phyloP scores from a whole-genome alignment of 2,113 vertebrate genomes.

The Ondatra zibethicus region DNA sequence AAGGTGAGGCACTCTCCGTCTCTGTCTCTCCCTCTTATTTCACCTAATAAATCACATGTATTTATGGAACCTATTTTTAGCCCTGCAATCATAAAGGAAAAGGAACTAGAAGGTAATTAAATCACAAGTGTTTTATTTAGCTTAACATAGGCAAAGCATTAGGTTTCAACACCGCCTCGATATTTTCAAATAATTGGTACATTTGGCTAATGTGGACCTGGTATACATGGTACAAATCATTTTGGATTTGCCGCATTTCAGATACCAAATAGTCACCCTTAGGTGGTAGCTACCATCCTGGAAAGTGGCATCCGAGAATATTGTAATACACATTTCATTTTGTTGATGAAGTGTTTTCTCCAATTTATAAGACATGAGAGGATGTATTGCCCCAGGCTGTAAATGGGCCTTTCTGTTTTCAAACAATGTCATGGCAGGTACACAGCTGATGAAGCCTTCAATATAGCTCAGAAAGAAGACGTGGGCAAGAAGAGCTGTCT shows the following conservation, averaged over 20 bases:
- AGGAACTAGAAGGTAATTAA: not conserved
- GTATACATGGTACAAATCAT: not conserved
- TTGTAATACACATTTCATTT: not conserved
- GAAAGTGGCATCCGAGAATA: not conserved
- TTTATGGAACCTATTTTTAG: no score
- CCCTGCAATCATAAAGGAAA: not conserved
- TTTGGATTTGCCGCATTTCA: not conserved
- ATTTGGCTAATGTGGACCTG: not conserved
- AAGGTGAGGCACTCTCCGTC: no score
- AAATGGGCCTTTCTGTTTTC: conserved; percentile 1
- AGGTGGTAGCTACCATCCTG: not conserved
- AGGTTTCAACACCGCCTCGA: not conserved
- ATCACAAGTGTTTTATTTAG: not conserved
- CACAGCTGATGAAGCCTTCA: not conserved
- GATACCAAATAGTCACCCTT: not conserved
- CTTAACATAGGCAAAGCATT: not conserved
- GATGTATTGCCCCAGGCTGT: not conserved
- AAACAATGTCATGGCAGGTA: not conserved
- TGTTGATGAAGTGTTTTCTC: not conserved
- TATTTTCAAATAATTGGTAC: conserved; percentile 6
- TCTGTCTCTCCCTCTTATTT: no score
- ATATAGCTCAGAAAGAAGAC: not conserved
- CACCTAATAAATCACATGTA: no score
- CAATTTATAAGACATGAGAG: not conserved
- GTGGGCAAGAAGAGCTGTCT: not conserved